These are phyloP conservation scores for Dicrurus megarhynchus DNA, from an alignment of 2,113 vertebrate species.

Conservation along the genomic window DNA sequence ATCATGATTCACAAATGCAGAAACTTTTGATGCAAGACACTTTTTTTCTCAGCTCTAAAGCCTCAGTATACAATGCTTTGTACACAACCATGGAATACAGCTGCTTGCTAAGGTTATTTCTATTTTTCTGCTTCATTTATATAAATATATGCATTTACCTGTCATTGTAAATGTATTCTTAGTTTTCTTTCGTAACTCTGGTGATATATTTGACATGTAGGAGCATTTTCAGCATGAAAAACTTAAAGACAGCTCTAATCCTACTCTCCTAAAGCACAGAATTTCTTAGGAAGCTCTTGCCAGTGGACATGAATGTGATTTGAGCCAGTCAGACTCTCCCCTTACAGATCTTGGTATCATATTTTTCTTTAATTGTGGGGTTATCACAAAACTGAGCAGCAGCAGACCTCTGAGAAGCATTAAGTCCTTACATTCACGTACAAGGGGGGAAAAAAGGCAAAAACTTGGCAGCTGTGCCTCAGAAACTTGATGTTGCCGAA, in stretches of 20 bases:
- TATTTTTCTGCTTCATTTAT: background rate
- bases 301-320: background rate
- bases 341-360: background rate
- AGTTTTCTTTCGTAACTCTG: background rate
- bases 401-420: background rate
- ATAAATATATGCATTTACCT: background rate
- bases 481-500: background rate
- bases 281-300: background rate
- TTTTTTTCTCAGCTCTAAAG: background rate
- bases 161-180: background rate
- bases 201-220: background rate
- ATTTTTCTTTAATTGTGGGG: background rate
- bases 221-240: background rate
- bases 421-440: background rate
- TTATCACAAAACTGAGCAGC: background rate
- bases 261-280: background rate
- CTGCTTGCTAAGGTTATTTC: background rate
- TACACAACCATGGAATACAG: background rate
- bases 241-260: background rate
- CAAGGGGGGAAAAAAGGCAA: accelerated
- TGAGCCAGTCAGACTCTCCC: background rate
- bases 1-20: background rate
- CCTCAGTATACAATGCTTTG: background rate
- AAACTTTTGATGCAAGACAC: background rate
- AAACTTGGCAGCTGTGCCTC: background rate